Evolutionary conservation across 2,888 invertebrate genomes (phyloP).

Genomic region (Euzophera pinguis): DNA sequence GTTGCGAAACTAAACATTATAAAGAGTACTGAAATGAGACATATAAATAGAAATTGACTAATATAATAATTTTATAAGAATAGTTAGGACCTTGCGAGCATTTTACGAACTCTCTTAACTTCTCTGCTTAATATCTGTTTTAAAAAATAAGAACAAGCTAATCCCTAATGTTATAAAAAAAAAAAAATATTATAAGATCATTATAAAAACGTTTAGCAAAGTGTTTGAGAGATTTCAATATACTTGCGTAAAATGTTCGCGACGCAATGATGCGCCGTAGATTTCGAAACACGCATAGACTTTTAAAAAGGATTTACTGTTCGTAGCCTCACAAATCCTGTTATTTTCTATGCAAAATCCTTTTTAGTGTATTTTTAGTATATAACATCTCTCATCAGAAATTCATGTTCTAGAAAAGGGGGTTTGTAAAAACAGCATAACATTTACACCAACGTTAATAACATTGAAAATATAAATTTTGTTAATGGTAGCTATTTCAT

Average conservation of each 20-base stretch:
- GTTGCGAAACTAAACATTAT: slow-evolving; percentile 9
- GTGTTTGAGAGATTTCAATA: neutral
- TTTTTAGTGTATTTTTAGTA: no score
- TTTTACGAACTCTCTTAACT: neutral
- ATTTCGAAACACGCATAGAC: slow-evolving; percentile 3
- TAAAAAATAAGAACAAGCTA: neutral
- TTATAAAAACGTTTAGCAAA: neutral
- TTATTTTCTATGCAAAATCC: no score
- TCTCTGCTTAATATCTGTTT: neutral
- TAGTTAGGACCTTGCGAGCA: slow-evolving; percentile 4
- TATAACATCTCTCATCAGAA: no score
- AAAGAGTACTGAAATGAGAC: slow-evolving; percentile 14
- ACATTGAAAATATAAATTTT: no score
- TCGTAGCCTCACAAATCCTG: neutral
- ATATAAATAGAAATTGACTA: slow-evolving; percentile 1
- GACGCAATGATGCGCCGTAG: slow-evolving; percentile 4
- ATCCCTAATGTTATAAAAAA: neutral
- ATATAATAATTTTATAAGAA: neutral
- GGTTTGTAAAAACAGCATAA: no score
- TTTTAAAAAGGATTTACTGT: neutral
- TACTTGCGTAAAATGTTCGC: slow-evolving; percentile 6
- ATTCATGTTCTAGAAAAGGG: no score
- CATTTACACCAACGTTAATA: no score
- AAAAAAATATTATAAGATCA: neutral
- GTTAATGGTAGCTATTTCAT: no score